Evolutionary conservation across 2,888 invertebrate genomes (phyloP).

Genomic region (Eulithis prunata): DNA sequence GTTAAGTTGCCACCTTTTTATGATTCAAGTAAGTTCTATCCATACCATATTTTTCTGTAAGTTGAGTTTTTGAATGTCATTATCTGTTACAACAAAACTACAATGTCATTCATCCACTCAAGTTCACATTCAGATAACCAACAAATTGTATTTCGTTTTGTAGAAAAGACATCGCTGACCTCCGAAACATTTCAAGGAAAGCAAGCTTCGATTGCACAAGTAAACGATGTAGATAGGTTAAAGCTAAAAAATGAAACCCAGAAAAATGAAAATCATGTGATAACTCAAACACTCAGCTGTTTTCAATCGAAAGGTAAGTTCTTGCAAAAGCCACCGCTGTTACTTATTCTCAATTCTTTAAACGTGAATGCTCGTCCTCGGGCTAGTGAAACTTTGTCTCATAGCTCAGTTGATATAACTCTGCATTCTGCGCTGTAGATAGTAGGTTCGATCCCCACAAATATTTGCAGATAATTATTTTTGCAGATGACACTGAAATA

Average conservation of each 20-base stretch:
- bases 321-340: too few relatives aligned
- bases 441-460: too few relatives aligned
- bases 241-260: conserved; percentile 8
- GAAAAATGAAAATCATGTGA: conserved; percentile 16
- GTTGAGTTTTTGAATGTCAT: not conserved
- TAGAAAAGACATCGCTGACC: conserved; percentile 10
- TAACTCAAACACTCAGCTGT: conserved; percentile 19
- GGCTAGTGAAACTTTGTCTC: too few relatives aligned
- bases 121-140: conserved; percentile 13
- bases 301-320: conserved; percentile 31
- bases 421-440: too few relatives aligned
- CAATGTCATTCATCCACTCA: conserved; percentile 1
- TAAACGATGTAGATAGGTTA: conserved; percentile 2
- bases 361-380: too few relatives aligned
- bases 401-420: too few relatives aligned
- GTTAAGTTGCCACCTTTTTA: conserved; percentile 54
- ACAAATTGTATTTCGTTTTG: conserved; percentile 13
- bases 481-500: conserved; percentile 9
- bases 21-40: conserved; percentile 42
- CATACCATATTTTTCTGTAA: not conserved
- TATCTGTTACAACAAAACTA: conserved; percentile 5
- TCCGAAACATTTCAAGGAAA: conserved; percentile 8
- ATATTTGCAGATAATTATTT: too few relatives aligned
- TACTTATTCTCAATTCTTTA: too few relatives aligned
- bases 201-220: conserved; percentile 4